These are phyloP conservation scores for Cosmorhoe ocellata DNA, from an alignment of 2,888 invertebrate species.

Conservation along the genomic window DNA sequence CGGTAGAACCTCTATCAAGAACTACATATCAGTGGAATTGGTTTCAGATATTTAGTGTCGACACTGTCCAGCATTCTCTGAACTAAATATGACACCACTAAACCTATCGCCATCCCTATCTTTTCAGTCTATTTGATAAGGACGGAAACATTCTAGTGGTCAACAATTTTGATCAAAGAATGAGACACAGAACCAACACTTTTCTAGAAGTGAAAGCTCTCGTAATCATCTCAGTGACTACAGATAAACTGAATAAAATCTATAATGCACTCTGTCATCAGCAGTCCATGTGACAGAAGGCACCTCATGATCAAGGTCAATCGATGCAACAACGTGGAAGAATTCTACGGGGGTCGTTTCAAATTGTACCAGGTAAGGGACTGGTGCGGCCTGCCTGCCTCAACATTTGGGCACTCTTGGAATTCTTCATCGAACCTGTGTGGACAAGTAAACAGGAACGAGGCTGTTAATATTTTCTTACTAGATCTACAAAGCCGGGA, in stretches of 20 bases:
- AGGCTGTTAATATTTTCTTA: constrained; percentile 60
- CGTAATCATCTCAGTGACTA: constrained; percentile 33
- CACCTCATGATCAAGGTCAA: constrained; percentile 56
- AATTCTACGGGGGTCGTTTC: constrained; percentile 70
- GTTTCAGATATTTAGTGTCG: constrained; percentile 15
- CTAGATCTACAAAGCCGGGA: constrained; percentile 45
- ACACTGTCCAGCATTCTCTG: not conserved
- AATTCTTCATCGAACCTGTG: constrained; percentile 85
- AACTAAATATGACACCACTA: constrained; percentile 1
- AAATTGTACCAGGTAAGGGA: constrained; percentile 82
- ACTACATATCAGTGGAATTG: constrained; percentile 33
- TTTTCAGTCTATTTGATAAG: constrained; percentile 8
- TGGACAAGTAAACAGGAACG: constrained; percentile 78
- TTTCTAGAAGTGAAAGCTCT: constrained; percentile 34
- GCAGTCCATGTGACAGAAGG: constrained; percentile 51
- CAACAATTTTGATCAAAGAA: constrained; percentile 9
- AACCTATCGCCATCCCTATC: not conserved
- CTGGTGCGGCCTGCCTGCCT: constrained; percentile 84
- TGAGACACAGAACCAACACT: constrained; percentile 15
- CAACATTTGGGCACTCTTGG: constrained; percentile 86
- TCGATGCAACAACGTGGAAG: constrained; percentile 68
- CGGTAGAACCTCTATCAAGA: constrained; percentile 29
- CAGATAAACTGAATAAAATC: constrained; percentile 37
- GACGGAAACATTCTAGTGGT: constrained; percentile 1
- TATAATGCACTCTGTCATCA: constrained; percentile 63